Evolutionary conservation across 2,797 vertebrate species (phyloP).

Genomic region (Notolabrus celidotus): DNA sequence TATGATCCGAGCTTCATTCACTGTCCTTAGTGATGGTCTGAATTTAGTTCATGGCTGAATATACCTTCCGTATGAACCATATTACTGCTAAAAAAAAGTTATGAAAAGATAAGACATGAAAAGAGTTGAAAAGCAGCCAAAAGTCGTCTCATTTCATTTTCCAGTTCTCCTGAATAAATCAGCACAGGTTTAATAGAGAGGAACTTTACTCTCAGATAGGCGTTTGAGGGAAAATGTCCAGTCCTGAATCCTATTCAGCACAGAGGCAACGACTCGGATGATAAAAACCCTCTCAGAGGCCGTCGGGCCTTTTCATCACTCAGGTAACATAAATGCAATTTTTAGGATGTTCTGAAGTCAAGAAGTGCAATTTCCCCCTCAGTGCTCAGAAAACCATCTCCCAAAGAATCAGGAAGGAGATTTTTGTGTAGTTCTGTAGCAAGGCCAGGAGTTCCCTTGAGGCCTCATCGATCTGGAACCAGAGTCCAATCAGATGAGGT

Average conservation of each 20-base stretch:
- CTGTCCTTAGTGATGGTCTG: conserved; percentile 11
- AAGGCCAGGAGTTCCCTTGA: conserved; percentile 35
- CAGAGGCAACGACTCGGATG: conserved; percentile 47
- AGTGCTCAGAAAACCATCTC: conserved; percentile 53
- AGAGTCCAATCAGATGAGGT: conserved; percentile 46
- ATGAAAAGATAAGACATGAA: conserved; percentile 26
- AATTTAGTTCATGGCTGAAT: conserved; percentile 20
- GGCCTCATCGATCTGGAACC: conserved; percentile 54
- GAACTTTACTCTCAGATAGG: conserved; percentile 58
- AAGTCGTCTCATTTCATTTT: conserved; percentile 57
- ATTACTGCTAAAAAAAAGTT: conserved; percentile 19
- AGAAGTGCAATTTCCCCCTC: conserved; percentile 60
- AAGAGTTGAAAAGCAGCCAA: conserved; percentile 38
- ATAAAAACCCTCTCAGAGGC: conserved; percentile 62
- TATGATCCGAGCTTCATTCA: neutral
- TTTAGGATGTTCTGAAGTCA: conserved; percentile 63
- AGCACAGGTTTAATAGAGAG: conserved; percentile 64
- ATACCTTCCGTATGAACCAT: conserved; percentile 11
- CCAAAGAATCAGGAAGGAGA: conserved; percentile 32
- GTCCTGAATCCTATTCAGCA: conserved; percentile 53
- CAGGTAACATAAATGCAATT: conserved; percentile 70
- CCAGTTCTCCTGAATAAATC: conserved; percentile 61
- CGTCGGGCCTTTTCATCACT: conserved; percentile 64
- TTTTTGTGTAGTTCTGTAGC: conserved; percentile 50
- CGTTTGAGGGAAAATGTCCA: conserved; percentile 42